Evolutionary conservation across 2,888 invertebrate species (phyloP).

Genomic region (Callimorpha dominula): DNA sequence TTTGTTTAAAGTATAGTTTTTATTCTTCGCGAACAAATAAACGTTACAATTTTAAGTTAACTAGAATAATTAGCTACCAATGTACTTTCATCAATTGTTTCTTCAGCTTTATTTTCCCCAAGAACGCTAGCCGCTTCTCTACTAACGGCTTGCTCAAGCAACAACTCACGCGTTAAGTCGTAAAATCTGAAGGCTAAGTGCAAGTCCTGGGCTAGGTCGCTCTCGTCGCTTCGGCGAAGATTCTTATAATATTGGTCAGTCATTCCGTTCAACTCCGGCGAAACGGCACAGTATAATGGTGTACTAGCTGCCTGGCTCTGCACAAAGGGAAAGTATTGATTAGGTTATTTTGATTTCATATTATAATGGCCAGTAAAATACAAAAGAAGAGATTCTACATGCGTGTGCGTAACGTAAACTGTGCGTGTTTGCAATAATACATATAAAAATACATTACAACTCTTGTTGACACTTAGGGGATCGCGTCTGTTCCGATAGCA

Average conservation of each 20-base stretch:
- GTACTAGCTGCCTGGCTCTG: slow-evolving; percentile 97
- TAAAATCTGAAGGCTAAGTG: slow-evolving; percentile 72
- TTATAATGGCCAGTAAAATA: too few species aligned
- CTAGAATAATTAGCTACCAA: slow-evolving; percentile 58
- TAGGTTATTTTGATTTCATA: background rate
- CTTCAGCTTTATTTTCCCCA: slow-evolving; percentile 35
- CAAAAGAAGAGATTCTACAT: too few species aligned
- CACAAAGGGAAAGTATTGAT: background rate
- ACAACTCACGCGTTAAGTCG: slow-evolving; percentile 65
- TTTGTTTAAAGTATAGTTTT: slow-evolving; percentile 32
- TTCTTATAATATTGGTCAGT: slow-evolving; percentile 97
- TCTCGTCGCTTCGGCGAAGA: slow-evolving; percentile 89
- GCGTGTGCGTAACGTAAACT: too few species aligned
- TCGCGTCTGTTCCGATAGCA: too few species aligned
- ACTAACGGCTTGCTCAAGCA: slow-evolving; percentile 54
- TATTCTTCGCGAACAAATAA: slow-evolving; percentile 27
- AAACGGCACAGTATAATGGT: slow-evolving; percentile 94
- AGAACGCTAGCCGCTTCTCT: slow-evolving; percentile 10
- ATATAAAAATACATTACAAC: too few species aligned
- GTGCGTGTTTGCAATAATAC: too few species aligned
- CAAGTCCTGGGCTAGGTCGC: slow-evolving; percentile 70
- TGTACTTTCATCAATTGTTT: slow-evolving; percentile 46
- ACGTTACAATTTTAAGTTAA: slow-evolving; percentile 26
- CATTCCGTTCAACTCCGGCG: slow-evolving; percentile 91
- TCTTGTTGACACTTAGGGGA: too few species aligned